Conservation (phyloP, 2,113 vertebrate species). For the Pandion haliaetus region DNA sequence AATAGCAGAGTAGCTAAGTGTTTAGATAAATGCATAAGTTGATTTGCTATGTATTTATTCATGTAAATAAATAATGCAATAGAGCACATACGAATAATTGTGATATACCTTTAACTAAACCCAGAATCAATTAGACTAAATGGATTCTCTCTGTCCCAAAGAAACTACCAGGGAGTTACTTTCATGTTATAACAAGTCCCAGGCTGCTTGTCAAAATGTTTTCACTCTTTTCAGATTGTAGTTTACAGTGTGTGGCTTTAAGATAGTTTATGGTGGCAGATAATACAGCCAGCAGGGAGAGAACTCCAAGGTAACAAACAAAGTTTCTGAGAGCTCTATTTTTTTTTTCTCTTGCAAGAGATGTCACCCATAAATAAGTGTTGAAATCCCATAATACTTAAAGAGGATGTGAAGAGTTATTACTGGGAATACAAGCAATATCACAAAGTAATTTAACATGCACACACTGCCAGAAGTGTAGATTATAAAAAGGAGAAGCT, state of each 20-base stretch:
- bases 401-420: not conserved
- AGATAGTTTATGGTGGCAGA: not conserved
- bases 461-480: not conserved
- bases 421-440: constrained; percentile 7
- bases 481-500: constrained; percentile 8
- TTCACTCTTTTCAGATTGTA: not conserved
- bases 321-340: not conserved
- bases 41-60: not conserved
- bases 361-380: not conserved
- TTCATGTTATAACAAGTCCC: not conserved
- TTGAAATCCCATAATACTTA: constrained; percentile 16
- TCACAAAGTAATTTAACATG: constrained; percentile 34
- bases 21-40: not conserved
- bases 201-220: not conserved
- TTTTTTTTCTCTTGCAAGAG: not conserved
- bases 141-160: not conserved
- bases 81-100: fast-evolving
- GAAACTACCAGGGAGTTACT: not conserved
- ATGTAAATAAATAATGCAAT: not conserved
- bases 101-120: not conserved
- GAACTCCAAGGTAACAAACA: not conserved
- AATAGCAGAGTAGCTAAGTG: not conserved
- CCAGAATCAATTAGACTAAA: not conserved
- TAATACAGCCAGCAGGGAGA: not conserved
- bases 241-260: not conserved